Evolutionary conservation across 2,797 vertebrate genomes (phyloP).

Genomic region (Rhabdophis nuchalis): DNA sequence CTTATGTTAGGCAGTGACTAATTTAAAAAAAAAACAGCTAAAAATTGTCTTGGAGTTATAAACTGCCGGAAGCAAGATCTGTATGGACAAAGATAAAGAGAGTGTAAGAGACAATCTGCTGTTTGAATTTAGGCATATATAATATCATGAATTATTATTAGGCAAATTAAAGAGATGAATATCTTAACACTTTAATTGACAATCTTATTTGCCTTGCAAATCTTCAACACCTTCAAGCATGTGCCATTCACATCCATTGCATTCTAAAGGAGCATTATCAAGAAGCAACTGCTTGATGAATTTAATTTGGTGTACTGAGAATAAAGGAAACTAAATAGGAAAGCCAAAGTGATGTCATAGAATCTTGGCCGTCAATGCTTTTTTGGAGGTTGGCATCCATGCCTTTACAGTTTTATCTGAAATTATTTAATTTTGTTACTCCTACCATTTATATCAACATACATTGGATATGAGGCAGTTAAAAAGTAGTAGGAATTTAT

Average conservation of each 20-base stretch:
- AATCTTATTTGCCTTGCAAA: slow-evolving; percentile 36
- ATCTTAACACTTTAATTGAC: slow-evolving; percentile 31
- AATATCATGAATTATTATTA: slow-evolving; percentile 9
- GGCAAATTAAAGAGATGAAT: slow-evolving; percentile 22
- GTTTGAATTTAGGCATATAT: not conserved
- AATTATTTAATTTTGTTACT: not conserved
- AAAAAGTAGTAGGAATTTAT: not conserved
- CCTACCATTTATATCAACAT: not conserved
- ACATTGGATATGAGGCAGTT: not conserved
- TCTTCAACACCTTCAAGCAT: not conserved
- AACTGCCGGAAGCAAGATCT: not conserved
- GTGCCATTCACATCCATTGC: slow-evolving; percentile 7
- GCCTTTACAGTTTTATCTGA: not conserved
- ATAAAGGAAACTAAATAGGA: not conserved
- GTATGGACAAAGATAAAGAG: no score
- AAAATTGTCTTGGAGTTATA: not conserved
- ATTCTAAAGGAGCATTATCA: slow-evolving; percentile 14
- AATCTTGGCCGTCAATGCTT: not conserved
- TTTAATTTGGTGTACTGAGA: not conserved
- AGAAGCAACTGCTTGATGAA: not conserved
- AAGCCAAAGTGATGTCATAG: not conserved
- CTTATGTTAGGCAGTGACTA: not conserved
- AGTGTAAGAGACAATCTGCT: not conserved
- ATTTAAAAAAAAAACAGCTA: not conserved
- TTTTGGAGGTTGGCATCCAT: not conserved